These are phyloP conservation scores for Cricetomys ansorgei DNA, from an alignment of 2,113 vertebrate genomes.

Conservation along the genomic window DNA sequence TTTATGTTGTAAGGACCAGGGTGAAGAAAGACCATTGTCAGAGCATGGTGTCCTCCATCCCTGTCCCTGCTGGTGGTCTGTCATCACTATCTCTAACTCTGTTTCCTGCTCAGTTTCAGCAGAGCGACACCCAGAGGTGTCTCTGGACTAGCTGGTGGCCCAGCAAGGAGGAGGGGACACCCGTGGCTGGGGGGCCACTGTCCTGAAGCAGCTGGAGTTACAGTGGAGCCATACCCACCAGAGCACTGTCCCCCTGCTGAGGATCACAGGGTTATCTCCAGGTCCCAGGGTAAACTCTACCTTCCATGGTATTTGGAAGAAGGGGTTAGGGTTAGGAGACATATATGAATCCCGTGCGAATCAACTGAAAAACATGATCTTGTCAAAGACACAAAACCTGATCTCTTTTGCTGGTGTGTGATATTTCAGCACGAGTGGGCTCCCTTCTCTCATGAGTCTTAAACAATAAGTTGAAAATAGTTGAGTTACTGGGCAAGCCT, in stretches of 20 bases:
- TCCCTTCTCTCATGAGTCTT: neutral
- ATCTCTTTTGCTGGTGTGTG: conserved; percentile 27
- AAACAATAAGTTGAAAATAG: neutral
- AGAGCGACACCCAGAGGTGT: neutral
- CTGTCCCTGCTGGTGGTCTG: neutral
- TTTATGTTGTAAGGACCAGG: neutral
- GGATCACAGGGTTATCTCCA: neutral
- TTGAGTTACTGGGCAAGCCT: neutral
- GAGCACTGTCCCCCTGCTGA: neutral
- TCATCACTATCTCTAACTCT: neutral
- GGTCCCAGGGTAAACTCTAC: neutral
- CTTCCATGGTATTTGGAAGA: conserved; percentile 49
- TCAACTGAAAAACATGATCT: conserved; percentile 44
- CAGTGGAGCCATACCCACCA: neutral
- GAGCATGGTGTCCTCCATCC: neutral
- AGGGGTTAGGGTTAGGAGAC: neutral
- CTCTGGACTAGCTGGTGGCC: neutral
- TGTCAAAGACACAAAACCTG: conserved; percentile 53
- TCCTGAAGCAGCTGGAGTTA: neutral
- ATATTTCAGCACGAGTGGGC: neutral
- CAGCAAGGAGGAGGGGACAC: neutral
- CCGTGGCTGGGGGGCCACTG: neutral
- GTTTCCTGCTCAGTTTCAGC: neutral
- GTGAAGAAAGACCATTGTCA: neutral
- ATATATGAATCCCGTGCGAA: neutral